phyloP scores from a whole-genome alignment of 2,113 vertebrate species.

The Canis aureus region DNA sequence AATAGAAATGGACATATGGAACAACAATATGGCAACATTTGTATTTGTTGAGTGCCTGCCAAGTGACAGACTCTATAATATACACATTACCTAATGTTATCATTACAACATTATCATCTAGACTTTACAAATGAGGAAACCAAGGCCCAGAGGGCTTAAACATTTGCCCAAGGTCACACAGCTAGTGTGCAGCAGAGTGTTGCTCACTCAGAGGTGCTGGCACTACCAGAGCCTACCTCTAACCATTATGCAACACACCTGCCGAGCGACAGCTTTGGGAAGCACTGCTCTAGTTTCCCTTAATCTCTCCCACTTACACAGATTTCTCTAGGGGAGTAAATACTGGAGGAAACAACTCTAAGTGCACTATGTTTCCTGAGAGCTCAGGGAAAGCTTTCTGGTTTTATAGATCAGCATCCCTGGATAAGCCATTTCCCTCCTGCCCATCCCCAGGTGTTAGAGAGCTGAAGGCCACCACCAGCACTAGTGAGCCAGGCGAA shows the following conservation, averaged over 20 bases:
- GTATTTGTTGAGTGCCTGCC: not conserved
- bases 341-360: not conserved
- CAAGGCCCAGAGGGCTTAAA: not conserved
- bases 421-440: not conserved
- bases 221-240: not conserved
- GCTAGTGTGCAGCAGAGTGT: not conserved
- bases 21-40: not conserved
- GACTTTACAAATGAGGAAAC: conserved; percentile 23
- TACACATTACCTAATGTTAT: not conserved
- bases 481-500: not conserved
- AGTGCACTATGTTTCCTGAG: not conserved
- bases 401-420: not conserved
- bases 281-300: not conserved
- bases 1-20: not conserved
- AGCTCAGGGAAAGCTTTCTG: not conserved
- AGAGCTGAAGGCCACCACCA: not conserved
- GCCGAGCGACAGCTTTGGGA: not conserved
- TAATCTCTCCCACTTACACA: not conserved
- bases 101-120: not conserved
- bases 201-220: not conserved
- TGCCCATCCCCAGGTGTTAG: not conserved
- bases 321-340: not conserved
- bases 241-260: not conserved
- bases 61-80: not conserved
- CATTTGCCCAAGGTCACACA: not conserved